Conservation (phyloP, 2,888 invertebrate genomes). For the Cryptophagus acutangulus region DNA sequence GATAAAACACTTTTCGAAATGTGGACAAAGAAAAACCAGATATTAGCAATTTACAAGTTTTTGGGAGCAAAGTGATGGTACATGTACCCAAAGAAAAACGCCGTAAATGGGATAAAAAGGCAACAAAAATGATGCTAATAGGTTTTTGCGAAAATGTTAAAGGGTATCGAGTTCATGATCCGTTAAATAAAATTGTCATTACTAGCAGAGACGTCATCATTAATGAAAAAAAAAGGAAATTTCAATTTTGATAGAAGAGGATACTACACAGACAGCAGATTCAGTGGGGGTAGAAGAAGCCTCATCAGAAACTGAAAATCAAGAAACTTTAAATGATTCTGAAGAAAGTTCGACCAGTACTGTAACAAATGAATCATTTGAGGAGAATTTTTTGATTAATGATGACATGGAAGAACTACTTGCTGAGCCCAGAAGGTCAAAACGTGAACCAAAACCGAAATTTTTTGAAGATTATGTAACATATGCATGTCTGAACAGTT, state of each 20-base stretch:
- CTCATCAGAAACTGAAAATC: not conserved
- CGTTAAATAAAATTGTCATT: slow-evolving; percentile 17
- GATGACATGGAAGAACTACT: slow-evolving; percentile 8
- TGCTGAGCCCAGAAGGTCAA: slow-evolving; percentile 17
- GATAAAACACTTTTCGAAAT: slow-evolving; percentile 34
- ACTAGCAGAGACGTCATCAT: slow-evolving; percentile 23
- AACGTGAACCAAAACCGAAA: slow-evolving; percentile 14
- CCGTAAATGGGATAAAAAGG: slow-evolving; percentile 33
- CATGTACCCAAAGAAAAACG: slow-evolving; percentile 35
- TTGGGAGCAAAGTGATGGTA: slow-evolving; percentile 33
- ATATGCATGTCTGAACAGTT: slow-evolving; percentile 4
- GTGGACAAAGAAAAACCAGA: slow-evolving; percentile 34
- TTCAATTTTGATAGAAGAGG: no score
- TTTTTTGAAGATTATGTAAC: slow-evolving; percentile 17
- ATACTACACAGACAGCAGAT: no score
- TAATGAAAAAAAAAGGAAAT: slow-evolving; percentile 5
- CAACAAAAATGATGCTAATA: slow-evolving; percentile 26
- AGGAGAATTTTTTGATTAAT: no score
- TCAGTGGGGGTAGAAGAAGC: slow-evolving; percentile 13
- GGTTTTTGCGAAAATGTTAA: slow-evolving; percentile 30
- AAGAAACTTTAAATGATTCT: slow-evolving; percentile 2
- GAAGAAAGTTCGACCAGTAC: no score
- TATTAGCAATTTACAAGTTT: slow-evolving; percentile 33
- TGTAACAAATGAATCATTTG: no score
- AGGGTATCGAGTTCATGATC: slow-evolving; percentile 29